Conservation (phyloP, 2,797 vertebrate genomes). For the Helostoma temminkii region DNA sequence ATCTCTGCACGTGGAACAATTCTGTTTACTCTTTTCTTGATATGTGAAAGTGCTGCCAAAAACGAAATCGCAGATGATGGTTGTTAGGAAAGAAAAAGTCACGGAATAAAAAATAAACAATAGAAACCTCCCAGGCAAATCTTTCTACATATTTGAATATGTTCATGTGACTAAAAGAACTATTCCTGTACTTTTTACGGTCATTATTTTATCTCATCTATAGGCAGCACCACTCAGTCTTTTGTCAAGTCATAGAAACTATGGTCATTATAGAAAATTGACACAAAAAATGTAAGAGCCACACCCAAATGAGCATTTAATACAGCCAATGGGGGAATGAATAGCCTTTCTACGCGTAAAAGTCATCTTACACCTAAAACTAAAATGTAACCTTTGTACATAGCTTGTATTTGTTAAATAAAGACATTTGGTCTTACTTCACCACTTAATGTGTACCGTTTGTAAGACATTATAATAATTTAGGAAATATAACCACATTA, state of each 20-base stretch:
- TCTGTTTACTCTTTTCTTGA: constrained; percentile 12
- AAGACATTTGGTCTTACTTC: background rate
- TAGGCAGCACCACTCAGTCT: constrained; percentile 45
- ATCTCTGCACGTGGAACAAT: constrained; percentile 42
- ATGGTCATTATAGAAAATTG: constrained; percentile 58
- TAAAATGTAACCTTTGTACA: constrained; percentile 13
- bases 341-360: constrained; percentile 59
- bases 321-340: constrained; percentile 63
- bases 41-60: constrained; percentile 2
- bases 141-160: constrained; percentile 9
- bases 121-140: background rate
- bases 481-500: constrained; percentile 8
- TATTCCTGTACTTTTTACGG: background rate
- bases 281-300: constrained; percentile 70
- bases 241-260: constrained; percentile 56
- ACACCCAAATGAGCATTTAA: constrained; percentile 79
- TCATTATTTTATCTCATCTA: constrained; percentile 33
- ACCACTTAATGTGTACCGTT: background rate
- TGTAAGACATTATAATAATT: background rate
- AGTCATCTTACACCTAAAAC: constrained; percentile 38
- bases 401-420: constrained; percentile 22
- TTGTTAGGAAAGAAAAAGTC: constrained; percentile 16
- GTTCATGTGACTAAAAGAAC: too few relatives aligned
- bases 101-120: background rate
- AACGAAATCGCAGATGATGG: background rate